Conservation (phyloP, 2,113 vertebrate genomes). For the Rhea pennata region DNA sequence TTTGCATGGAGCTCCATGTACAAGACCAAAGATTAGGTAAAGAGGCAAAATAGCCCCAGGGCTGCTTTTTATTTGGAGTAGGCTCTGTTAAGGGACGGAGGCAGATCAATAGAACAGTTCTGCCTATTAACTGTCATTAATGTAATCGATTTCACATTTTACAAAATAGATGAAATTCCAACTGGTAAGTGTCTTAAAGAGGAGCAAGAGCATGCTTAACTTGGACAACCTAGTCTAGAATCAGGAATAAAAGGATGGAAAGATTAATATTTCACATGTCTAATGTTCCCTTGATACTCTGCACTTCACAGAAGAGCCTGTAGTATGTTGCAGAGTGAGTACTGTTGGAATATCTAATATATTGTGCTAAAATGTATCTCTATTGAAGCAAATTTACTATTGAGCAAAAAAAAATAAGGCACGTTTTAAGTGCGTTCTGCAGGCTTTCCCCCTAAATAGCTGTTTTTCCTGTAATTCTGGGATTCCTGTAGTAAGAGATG, state of each 20-base stretch:
- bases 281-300: not conserved
- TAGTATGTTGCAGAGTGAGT: not conserved
- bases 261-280: slow-evolving; percentile 3
- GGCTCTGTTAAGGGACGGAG: not conserved
- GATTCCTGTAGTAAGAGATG: not conserved
- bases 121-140: slow-evolving; percentile 34
- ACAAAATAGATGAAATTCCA: not conserved
- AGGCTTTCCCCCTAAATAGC: not conserved
- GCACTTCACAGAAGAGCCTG: slow-evolving; percentile 17
- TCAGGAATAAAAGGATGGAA: not conserved
- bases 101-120: slow-evolving; percentile 19
- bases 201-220: not conserved
- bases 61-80: not conserved
- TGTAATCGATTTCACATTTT: slow-evolving; percentile 49
- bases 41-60: not conserved
- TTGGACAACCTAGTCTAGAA: not conserved
- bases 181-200: not conserved
- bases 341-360: not conserved
- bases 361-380: not conserved
- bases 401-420: not conserved
- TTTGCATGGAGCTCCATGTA: not conserved
- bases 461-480: not conserved
- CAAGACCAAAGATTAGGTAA: not conserved
- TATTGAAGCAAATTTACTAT: not conserved
- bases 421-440: not conserved